These are phyloP conservation scores for Drosophila mayri DNA, from an alignment of 1,140 invertebrate genomes.

Conservation along the genomic window DNA sequence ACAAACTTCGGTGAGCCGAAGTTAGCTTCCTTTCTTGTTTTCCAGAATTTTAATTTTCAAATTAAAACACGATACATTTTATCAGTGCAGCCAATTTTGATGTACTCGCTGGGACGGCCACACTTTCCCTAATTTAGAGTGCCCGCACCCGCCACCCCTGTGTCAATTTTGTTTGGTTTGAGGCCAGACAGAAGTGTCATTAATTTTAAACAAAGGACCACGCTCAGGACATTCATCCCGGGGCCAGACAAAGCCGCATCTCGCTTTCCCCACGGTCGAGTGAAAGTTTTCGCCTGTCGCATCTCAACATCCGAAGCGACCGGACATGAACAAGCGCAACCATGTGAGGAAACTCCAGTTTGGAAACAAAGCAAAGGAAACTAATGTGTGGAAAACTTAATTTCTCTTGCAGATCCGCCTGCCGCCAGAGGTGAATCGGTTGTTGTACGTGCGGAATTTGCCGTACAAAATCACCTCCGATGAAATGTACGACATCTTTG, in stretches of 20 bases:
- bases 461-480: conserved; percentile 99
- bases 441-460: conserved; percentile 98
- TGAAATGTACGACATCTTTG: conserved; percentile 99
- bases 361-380: conserved; percentile 36
- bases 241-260: conserved; percentile 55
- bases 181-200: conserved; percentile 71
- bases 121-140: conserved; percentile 11
- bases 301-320: conserved; percentile 56
- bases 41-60: too few relatives aligned
- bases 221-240: conserved; percentile 77
- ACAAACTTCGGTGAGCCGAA: too few relatives aligned
- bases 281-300: conserved; percentile 72
- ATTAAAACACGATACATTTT: too few relatives aligned
- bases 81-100: not conserved
- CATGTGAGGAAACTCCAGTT: conserved; percentile 64
- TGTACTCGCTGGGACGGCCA: conserved; percentile 1
- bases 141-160: conserved; percentile 27
- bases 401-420: conserved; percentile 92
- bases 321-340: conserved; percentile 83
- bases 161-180: conserved; percentile 70
- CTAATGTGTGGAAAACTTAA: conserved; percentile 10
- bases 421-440: conserved; percentile 99
- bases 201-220: conserved; percentile 78
- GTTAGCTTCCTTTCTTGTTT: too few relatives aligned
- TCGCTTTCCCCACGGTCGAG: conserved; percentile 47